These are phyloP conservation scores for Hyperoplus lanceolatus DNA, from an alignment of 2,797 vertebrate species.

Conservation along the genomic window DNA sequence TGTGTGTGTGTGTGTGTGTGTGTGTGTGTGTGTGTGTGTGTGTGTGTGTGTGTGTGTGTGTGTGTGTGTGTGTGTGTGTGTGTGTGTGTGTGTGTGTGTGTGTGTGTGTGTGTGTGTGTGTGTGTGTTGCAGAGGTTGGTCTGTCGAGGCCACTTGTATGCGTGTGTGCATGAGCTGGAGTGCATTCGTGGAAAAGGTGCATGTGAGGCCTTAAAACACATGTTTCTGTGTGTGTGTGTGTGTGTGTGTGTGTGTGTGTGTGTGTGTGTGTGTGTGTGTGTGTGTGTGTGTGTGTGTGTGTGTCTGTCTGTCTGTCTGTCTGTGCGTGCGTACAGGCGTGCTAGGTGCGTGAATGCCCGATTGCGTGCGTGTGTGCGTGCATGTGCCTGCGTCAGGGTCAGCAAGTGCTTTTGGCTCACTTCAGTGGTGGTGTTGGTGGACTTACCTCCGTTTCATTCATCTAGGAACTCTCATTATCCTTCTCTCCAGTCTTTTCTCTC, in stretches of 20 bases:
- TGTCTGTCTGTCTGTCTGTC: constrained; percentile 2
- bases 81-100: background rate
- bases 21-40: too few species aligned
- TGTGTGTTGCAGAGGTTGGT: background rate
- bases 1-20: background rate
- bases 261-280: background rate
- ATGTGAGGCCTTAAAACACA: too few species aligned
- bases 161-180: too few species aligned
- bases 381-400: constrained; percentile 42
- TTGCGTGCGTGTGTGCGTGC: constrained; percentile 5
- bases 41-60: background rate
- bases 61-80: background rate
- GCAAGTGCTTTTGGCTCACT: constrained; percentile 62
- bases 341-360: background rate
- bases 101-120: background rate
- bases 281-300: background rate
- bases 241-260: constrained; percentile 13
- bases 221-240: background rate
- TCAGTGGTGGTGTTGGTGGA: constrained; percentile 37
- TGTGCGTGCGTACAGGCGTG: constrained; percentile 1
- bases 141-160: too few species aligned
- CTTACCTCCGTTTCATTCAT: constrained; percentile 70
- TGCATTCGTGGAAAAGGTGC: too few species aligned
- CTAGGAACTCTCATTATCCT: constrained; percentile 43
- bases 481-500: constrained; percentile 26